Evolutionary conservation across 2,797 vertebrate species (phyloP).

Genomic region (Erethizon dorsatum): DNA sequence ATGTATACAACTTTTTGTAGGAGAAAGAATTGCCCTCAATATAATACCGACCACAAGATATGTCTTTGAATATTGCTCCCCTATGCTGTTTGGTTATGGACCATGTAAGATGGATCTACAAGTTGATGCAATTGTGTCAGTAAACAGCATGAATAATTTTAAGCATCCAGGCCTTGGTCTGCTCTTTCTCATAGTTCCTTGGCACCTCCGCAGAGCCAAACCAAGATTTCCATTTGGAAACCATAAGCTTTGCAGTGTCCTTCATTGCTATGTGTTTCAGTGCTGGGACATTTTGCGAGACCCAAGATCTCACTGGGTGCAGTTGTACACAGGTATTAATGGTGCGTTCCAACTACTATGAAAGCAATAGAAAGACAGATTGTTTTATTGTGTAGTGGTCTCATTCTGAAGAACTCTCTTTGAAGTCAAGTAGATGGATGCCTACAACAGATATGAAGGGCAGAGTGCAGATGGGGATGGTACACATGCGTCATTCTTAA

Average conservation of each 20-base stretch:
- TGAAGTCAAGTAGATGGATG: conserved; percentile 57
- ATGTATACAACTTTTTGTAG: not conserved
- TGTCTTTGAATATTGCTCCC: not conserved
- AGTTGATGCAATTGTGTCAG: not conserved
- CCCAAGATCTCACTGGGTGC: not conserved
- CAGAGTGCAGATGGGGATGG: not conserved
- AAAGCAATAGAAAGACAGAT: not conserved
- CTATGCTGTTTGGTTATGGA: not conserved
- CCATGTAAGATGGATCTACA: not conserved
- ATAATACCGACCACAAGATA: not conserved
- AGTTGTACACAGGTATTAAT: not conserved
- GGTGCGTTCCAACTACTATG: not conserved
- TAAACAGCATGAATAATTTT: not conserved
- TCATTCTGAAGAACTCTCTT: conserved; percentile 62
- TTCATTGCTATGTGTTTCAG: not conserved
- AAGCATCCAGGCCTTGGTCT: not conserved
- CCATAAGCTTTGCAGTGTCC: conserved; percentile 3
- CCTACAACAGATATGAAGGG: not conserved
- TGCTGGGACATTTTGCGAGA: not conserved
- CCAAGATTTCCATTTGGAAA: not conserved
- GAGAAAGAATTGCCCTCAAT: not conserved
- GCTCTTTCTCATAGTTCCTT: not conserved
- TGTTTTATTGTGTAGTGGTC: not conserved
- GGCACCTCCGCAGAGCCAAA: not conserved
- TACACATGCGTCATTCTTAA: conserved; percentile 1